phyloP scores from a whole-genome alignment of 2,888 invertebrate species.

The Pemphredon lugubris region DNA sequence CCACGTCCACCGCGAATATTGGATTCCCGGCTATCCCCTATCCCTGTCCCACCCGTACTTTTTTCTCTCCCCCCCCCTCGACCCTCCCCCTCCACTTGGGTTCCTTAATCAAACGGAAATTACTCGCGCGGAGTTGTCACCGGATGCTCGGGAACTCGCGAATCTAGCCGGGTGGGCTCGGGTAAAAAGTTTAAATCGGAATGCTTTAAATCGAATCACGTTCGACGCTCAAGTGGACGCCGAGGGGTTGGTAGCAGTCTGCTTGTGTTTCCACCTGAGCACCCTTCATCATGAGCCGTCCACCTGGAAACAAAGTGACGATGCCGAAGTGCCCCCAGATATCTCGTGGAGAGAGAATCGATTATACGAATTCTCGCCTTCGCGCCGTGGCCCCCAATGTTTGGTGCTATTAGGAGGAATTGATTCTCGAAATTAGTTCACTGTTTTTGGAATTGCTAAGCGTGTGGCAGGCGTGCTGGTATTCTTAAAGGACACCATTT shows the following conservation, averaged over 20 bases:
- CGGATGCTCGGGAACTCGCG: conserved; percentile 55
- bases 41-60: conserved; percentile 24
- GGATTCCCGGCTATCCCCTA: conserved; percentile 57
- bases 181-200: conserved; percentile 79
- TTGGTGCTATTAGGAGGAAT: conserved; percentile 32
- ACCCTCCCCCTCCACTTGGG: conserved; percentile 25
- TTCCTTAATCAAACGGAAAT: conserved; percentile 76
- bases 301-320: conserved; percentile 43
- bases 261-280: conserved; percentile 54
- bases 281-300: conserved; percentile 52
- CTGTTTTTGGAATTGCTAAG: conserved; percentile 17
- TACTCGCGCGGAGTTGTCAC: conserved; percentile 75
- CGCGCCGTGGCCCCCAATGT: conserved; percentile 13
- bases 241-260: conserved; percentile 14
- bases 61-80: conserved; percentile 23
- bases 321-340: conserved; percentile 24
- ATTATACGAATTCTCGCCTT: conserved; percentile 40
- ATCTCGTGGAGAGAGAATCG: conserved; percentile 43
- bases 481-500: no score
- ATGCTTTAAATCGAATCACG: conserved; percentile 80
- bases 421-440: conserved; percentile 40
- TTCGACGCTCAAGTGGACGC: conserved; percentile 54
- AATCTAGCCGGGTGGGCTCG: conserved; percentile 20
- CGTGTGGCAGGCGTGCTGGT: no score
- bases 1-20: conserved; percentile 69